Evolutionary conservation across 2,888 invertebrate species (phyloP).

Genomic region (Dexiosoma caninum): DNA sequence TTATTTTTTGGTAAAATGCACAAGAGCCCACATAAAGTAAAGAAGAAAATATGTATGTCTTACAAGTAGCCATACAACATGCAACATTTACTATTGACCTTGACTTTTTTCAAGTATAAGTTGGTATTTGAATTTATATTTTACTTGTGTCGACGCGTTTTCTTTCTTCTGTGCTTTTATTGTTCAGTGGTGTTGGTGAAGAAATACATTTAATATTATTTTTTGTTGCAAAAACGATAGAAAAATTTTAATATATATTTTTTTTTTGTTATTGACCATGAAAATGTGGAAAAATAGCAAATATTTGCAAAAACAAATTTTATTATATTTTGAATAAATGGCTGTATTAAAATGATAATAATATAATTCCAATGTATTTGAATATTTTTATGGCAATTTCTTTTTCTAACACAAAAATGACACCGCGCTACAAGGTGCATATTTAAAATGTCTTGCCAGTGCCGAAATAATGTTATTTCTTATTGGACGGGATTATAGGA

Average conservation of each 20-base stretch:
- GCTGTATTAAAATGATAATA: too few species aligned
- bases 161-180: neutral
- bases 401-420: too few species aligned
- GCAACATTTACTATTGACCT: slow-evolving; percentile 20
- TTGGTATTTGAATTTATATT: neutral
- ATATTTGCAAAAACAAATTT: too few species aligned
- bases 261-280: slow-evolving; percentile 16
- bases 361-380: too few species aligned
- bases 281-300: slow-evolving; percentile 1
- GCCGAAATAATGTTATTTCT: too few species aligned
- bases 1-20: neutral
- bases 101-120: slow-evolving; percentile 26
- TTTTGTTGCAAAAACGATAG: neutral
- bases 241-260: neutral
- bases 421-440: too few species aligned
- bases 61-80: slow-evolving; percentile 2
- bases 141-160: neutral
- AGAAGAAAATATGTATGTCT: neutral
- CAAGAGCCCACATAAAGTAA: neutral
- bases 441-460: too few species aligned
- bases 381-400: too few species aligned
- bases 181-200: neutral
- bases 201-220: slow-evolving; percentile 4
- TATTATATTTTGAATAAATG: too few species aligned
- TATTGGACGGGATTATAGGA: too few species aligned